Base-by-base conservation (phyloP, 2,113 vertebrate genomes). In the Pionites leucogaster region DNA sequence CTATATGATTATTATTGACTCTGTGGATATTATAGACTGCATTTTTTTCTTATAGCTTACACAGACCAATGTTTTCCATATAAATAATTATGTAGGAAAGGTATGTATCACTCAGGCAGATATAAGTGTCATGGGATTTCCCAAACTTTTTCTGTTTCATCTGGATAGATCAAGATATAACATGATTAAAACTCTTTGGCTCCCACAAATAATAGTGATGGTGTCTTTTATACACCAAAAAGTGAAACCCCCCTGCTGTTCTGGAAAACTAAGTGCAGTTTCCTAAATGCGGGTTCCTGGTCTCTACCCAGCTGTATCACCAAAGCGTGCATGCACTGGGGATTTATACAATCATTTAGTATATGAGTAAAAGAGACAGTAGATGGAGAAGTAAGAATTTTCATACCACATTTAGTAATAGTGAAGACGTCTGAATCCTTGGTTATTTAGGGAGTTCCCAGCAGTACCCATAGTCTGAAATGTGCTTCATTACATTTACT, bases 1-100 rank as follows among this genome's bases (percentile, higher is more conserved):
- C 52, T 22, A 19, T 0, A 1, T 0, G 2, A 37, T 3, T 59
- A 41, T 69, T 47, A 55, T 0, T 44, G 28, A 57, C 31, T 39
- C 28, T 5, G 42, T 74, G 55, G 55, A 4, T 57, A 41, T 62
- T 47, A 50, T 0, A n/a, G 19, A 52, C 31, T 39, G n/a, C 7
- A 49, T 70, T 90, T 81, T 81, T 60, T 44, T 37, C 42, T 83
- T n/a, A 39, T 23, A 80, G 67, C 31, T 88, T 70, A 33, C 15
- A 41, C 0, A 4, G 37, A 39, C 10, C 17, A 28, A 42, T 13
- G 7, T 23, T 76, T 89, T 82, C 49, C 37, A 62, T 7, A 2
- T 47, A 55, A 89, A 28, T 37, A 42, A 55, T 42, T 65, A 42
- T 11, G 59, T 76, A 55, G 79, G 25, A 75, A 75, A 78, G n/a